Evolutionary conservation across 2,797 vertebrate genomes (phyloP), one percentile per base, ranked within the genome.

Genomic region (Myotis findleyi): DNA sequence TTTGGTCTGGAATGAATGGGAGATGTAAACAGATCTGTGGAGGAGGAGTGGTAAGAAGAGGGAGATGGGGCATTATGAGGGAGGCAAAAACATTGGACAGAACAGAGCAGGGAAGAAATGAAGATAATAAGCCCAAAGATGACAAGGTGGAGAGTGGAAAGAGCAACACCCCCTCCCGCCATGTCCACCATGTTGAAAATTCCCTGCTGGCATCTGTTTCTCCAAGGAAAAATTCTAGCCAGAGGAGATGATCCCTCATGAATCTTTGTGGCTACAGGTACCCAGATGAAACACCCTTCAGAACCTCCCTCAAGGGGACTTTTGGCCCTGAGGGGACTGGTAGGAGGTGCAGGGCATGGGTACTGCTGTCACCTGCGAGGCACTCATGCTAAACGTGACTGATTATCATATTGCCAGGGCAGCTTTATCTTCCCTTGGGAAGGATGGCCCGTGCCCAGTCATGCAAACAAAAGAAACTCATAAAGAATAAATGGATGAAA

Each of bases 161-260:
- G 55, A 64, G 23, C 7, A 47, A 4, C 2, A 16, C 0, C 4
- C 11, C 3, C 2, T 16, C 0, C 2, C 13, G 18, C 64, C 3
- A n/a, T 1, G 13, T 18, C 72, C 30, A n/a, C 49, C 6, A 3
- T 7, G 17, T 25, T 57, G 71, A 20, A 73, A 80, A n/a, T 20
- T 25, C 36, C 25, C 2, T 36, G 51, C 23, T 75, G 68, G 10
- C 4, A 5, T 47, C 41, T 82, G 25, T 27, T 55, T 57, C 49
- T 89, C 62, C n/a, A 21, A 64, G 49, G 59, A 36, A 59, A 20
- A 53, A 44, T 16, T 71, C 49, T 55, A 57, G 25, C 36, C 49
- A 55, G 49, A 21, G 62, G 44, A 36, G 66, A 33, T 4, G 4
- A 47, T 20, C 30, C 41, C 41, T 82, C 57, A 62, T 49, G 53